Evolutionary conservation across 2,888 invertebrate species (phyloP), one percentile per base, ranked within the genome.

Genomic region (Megastigmus dorsalis): DNA sequence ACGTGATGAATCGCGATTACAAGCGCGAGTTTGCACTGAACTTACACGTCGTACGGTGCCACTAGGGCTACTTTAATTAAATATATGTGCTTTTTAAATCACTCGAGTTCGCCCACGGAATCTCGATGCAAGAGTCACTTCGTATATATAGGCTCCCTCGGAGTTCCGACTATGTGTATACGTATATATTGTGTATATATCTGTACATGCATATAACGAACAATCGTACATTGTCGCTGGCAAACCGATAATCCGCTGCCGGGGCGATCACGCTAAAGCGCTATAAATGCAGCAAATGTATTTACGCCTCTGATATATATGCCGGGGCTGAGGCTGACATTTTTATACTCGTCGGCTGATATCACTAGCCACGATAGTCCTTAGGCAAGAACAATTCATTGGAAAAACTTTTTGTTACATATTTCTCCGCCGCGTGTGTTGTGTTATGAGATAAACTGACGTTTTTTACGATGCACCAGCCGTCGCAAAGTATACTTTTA

Each of bases 31-130:
- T 28, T 52, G 60, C 48, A 50, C 59, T 72, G 23, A 45, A 62
- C 65, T 20, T 6, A 15, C 57, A 36, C 30, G 60, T 55, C 50
- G 54, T 23, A 9, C 7, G 26, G 33, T 20, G 43, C 45, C 45
- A 48, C 54, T 36, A 20, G 52, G 70, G 54, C 59, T 67, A 63
- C 60, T 77, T 79, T 78, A 78, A 80, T 79, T 79, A 79, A 78
- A 77, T 77, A 74, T 78, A 79, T 77, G 79, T 76, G 73, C 75
- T 79, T 76, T 79, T 65, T 60, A 77, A 79, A 80, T 80, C 77
- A 76, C 74, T 36, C 36, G 28, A n/a, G n/a, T 73, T 59, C 41
- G 65, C 72, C 50, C 55, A 43, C 52, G 50, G 48, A 68, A 62
- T 70, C 71, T 62, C 69, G 69, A 60, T 52, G 59, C 57, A 52